Evolutionary conservation across 2,888 invertebrate species (phyloP), one percentile per base, ranked within the genome.

Genomic region (Laspeyria flexula): DNA sequence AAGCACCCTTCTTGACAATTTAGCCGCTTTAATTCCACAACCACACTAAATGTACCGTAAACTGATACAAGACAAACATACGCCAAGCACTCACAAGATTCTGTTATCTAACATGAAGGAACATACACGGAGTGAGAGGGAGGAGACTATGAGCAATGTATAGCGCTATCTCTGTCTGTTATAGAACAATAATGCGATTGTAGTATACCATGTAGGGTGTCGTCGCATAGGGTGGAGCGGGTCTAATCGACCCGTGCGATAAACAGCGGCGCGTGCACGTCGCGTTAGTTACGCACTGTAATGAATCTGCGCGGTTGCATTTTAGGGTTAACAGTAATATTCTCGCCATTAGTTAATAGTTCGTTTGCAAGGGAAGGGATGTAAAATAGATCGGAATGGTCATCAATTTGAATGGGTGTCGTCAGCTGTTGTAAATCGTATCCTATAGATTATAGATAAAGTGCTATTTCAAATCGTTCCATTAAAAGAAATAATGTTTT

Each of bases 21-120:
- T 71, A 70, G 59, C 68, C 50, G 69, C 71, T 70, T 72, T 65
- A 71, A 72, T 78, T 73, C 77, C 66, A 65, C 66, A 74, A 73
- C 77, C 77, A 63, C 75, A 72, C 75, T 74, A 75, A 83, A 82
- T 85, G 83, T 82, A 74, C 71, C 77, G 81, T 86, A 84, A 85
- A 83, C 79, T 86, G 83, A 85, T 86, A 86, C 85, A 82, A 81
- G 68, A 66, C 75, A 83, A 83, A 85, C 83, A 84, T 75, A 79
- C 78, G 82, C 63, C 66, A 60, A 60, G 66, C 71, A 74, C 74
- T 73, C 65, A 65, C 71, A 67, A 76, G 77, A 73, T 75, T 74
- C 75, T 59, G 67, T 68, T 62, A 71, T 73, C 62, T 59, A 48
- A 65, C 65, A 53, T 52, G 50, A 69, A 69, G 55, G 40, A 60